These are phyloP conservation scores for Channa striata DNA, from an alignment of 2,797 vertebrate genomes.

Conservation along the genomic window DNA sequence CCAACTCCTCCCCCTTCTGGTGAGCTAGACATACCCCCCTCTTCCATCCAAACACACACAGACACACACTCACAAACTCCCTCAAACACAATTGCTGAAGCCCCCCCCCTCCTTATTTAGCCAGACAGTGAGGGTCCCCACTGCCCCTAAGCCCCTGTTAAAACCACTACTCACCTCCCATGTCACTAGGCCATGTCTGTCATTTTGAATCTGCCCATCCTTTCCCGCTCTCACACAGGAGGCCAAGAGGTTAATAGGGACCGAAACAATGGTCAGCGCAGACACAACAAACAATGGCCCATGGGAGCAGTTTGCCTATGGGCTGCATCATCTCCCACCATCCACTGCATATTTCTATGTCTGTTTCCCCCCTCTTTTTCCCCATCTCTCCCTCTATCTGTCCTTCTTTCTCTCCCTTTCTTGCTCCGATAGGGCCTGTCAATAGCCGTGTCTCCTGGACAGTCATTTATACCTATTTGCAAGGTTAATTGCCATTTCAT, in stretches of 20 bases:
- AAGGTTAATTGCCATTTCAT: constrained; percentile 87
- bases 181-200: constrained; percentile 84
- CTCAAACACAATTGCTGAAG: constrained; percentile 23
- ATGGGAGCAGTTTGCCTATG: constrained; percentile 79
- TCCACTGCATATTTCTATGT: constrained; percentile 43
- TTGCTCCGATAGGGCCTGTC: constrained; percentile 64
- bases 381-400: constrained; percentile 24
- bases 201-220: constrained; percentile 83
- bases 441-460: constrained; percentile 76
- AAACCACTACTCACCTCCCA: constrained; percentile 74
- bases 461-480: constrained; percentile 83
- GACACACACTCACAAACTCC: constrained; percentile 34
- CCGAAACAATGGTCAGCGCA: constrained; percentile 84
- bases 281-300: constrained; percentile 87
- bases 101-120: constrained; percentile 32
- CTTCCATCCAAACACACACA: constrained; percentile 29
- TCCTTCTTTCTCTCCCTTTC: constrained; percentile 23
- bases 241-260: constrained; percentile 89
- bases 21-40: constrained; percentile 43
- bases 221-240: constrained; percentile 84
- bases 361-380: constrained; percentile 29
- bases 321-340: constrained; percentile 66
- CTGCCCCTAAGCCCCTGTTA: constrained; percentile 72
- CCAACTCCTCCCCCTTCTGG: constrained; percentile 67
- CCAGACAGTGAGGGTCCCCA: constrained; percentile 82